A percentile compares a stretch with the other conserved stretches of the same genome.
phyloP scores from a whole-genome alignment of 2,113 vertebrate species.

The Apodemus speciosus region DNA sequence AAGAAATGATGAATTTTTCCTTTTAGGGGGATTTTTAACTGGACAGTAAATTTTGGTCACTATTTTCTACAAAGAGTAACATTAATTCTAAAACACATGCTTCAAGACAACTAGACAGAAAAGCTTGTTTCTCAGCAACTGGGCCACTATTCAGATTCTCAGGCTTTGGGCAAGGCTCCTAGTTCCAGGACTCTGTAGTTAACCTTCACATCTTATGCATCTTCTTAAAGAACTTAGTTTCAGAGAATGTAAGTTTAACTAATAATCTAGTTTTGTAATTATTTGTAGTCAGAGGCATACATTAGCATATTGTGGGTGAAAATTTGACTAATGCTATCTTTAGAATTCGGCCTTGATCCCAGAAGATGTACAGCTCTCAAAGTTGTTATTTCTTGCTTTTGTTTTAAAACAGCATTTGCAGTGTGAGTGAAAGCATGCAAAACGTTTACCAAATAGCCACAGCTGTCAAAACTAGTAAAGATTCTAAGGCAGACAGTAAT shows the following conservation, averaged over 20 bases:
- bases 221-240: background rate
- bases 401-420: background rate
- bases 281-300: background rate
- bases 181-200: background rate
- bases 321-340: background rate
- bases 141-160: background rate
- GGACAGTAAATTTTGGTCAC: background rate
- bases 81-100: background rate
- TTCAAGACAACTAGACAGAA: background rate
- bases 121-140: background rate
- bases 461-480: background rate
- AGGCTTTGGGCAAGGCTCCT: background rate
- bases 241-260: background rate
- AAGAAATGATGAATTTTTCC: background rate
- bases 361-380: background rate
- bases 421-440: no score
- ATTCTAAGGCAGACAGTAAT: background rate
- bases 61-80: background rate
- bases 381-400: background rate
- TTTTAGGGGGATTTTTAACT: background rate
- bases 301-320: background rate
- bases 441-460: background rate
- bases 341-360: background rate
- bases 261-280: background rate
- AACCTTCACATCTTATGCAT: background rate